These are phyloP conservation scores for Lithophane ornitopus DNA, from an alignment of 2,888 invertebrate genomes.

Conservation along the genomic window DNA sequence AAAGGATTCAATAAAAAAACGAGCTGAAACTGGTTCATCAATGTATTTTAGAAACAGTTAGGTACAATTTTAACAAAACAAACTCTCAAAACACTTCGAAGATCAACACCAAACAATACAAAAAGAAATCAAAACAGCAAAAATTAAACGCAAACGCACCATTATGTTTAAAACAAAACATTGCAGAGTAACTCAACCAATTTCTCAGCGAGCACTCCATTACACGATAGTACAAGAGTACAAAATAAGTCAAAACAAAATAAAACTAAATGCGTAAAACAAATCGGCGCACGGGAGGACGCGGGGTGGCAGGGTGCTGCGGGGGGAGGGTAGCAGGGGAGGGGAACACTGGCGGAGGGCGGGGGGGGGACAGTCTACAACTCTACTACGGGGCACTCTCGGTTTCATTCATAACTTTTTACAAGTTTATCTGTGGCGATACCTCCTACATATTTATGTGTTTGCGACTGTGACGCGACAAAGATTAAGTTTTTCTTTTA, in stretches of 20 bases:
- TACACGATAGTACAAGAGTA: slow-evolving; percentile 78
- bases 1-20: not conserved
- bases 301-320: slow-evolving; percentile 68
- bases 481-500: slow-evolving; percentile 74
- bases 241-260: slow-evolving; percentile 86
- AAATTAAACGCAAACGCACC: slow-evolving; percentile 22
- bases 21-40: not conserved
- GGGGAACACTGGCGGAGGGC: slow-evolving; percentile 64
- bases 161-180: slow-evolving; percentile 43
- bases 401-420: slow-evolving; percentile 91
- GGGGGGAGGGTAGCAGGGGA: slow-evolving; percentile 47
- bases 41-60: not conserved
- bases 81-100: not conserved
- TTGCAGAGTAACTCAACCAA: slow-evolving; percentile 43
- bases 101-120: not conserved
- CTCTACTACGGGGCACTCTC: slow-evolving; percentile 89
- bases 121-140: slow-evolving; percentile 1
- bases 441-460: slow-evolving; percentile 90
- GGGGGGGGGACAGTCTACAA: slow-evolving; percentile 79
- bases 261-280: slow-evolving; percentile 89
- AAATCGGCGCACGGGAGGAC: slow-evolving; percentile 79
- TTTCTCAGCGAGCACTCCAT: slow-evolving; percentile 58
- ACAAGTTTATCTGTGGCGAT: slow-evolving; percentile 90
- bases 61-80: not conserved
- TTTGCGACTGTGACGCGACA: slow-evolving; percentile 84